These are phyloP conservation scores for human DNA, from an alignment of 2,113 vertebrate genomes.

Conservation along the genomic window DNA sequence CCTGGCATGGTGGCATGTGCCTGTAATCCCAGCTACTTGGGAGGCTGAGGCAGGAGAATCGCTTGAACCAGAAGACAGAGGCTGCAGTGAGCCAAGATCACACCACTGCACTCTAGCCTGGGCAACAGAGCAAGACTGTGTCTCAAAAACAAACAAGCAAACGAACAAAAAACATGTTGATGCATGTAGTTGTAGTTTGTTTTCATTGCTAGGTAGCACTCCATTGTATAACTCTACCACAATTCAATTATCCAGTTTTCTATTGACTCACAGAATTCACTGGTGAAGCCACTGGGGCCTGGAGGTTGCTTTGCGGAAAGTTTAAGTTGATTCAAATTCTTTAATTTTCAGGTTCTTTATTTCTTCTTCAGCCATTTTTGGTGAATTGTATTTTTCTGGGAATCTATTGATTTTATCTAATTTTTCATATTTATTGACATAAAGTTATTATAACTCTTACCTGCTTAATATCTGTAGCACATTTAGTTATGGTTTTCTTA, in stretches of 20 bases:
- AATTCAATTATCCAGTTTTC: background rate
- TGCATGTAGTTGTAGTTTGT: background rate
- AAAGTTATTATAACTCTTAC: background rate
- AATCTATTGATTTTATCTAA: slow-evolving; percentile 3
- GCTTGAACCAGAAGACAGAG: background rate
- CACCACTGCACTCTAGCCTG: background rate
- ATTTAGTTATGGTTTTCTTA: background rate
- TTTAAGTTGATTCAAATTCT: slow-evolving; percentile 14
- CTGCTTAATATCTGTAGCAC: background rate
- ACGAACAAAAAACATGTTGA: background rate
- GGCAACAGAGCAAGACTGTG: background rate
- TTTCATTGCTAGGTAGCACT: background rate
- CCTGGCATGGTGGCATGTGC: background rate
- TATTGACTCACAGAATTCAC: slow-evolving; percentile 3
- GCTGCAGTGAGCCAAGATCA: background rate
- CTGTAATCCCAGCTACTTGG: background rate
- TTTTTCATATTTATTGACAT: background rate
- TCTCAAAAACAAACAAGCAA: background rate
- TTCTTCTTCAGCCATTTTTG: slow-evolving; percentile 28
- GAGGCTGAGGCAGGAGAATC: background rate
- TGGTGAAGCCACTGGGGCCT: background rate
- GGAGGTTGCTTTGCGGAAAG: background rate
- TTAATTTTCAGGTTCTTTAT: slow-evolving; percentile 20
- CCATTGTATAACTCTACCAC: background rate
- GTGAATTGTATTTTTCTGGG: slow-evolving; percentile 4